Evolutionary conservation across 2,888 invertebrate species (phyloP).

Genomic region (Drosophila tripunctata): DNA sequence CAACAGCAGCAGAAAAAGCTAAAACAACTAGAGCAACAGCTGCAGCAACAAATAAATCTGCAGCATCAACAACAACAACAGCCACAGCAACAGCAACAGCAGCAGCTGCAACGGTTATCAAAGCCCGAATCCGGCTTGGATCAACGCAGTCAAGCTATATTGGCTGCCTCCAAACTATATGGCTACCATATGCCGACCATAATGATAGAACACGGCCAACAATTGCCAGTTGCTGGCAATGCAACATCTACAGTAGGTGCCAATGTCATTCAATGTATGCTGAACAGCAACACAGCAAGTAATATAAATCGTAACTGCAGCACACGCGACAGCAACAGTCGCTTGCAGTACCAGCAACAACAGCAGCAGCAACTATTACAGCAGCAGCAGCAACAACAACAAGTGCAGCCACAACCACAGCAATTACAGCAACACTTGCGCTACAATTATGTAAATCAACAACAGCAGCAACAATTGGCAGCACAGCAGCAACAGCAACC

Average conservation of each 20-base stretch:
- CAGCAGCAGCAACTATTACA: neutral
- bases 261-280: neutral
- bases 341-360: neutral
- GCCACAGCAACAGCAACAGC: neutral
- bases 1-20: neutral
- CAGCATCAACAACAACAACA: neutral
- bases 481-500: neutral
- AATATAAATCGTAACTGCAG: neutral
- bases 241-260: neutral
- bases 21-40: neutral
- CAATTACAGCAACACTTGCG: slow-evolving; percentile 8
- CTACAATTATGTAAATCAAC: slow-evolving; percentile 2
- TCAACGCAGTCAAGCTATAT: slow-evolving; percentile 18
- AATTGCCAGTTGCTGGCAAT: neutral
- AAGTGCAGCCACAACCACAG: neutral
- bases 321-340: neutral
- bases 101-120: neutral
- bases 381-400: neutral
- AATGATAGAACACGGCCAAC: neutral
- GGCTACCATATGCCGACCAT: slow-evolving; percentile 1
- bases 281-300: neutral
- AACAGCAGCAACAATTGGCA: neutral
- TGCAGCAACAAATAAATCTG: neutral
- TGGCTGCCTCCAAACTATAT: neutral
- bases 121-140: neutral